Percentiles rank a stretch among this genome's conserved stretches.
phyloP scores from a whole-genome alignment of 2,113 vertebrate species.

The Butorides virescens region DNA sequence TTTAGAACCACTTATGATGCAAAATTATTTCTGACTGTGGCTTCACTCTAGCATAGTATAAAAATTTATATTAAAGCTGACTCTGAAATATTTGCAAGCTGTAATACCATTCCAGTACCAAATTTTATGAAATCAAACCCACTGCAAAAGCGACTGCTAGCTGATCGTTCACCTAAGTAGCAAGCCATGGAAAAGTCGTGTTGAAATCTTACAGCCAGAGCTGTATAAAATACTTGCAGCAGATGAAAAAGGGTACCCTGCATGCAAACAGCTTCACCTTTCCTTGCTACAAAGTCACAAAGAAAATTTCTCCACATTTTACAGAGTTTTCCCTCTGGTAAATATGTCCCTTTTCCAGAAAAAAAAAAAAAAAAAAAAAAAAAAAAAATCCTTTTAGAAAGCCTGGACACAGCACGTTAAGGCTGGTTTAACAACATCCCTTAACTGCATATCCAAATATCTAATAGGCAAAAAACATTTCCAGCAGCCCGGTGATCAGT shows the following conservation, averaged over 20 bases:
- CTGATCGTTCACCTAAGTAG: neutral
- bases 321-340: neutral
- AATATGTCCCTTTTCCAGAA: neutral
- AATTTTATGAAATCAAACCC: slow-evolving; percentile 16
- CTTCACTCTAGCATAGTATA: slow-evolving; percentile 1
- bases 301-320: neutral
- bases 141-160: neutral
- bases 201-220: neutral
- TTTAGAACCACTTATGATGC: slow-evolving; percentile 5
- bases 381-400: neutral
- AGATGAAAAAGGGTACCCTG: neutral
- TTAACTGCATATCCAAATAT: neutral
- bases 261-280: neutral
- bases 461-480: neutral
- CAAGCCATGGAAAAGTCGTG: neutral
- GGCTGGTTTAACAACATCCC: neutral
- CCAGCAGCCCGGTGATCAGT: neutral
- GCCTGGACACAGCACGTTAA: neutral
- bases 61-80: slow-evolving; percentile 32
- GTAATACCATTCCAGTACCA: neutral
- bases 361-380: neutral
- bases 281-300: neutral
- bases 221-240: neutral
- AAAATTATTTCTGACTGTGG: slow-evolving; percentile 28
- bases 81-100: slow-evolving; percentile 32